Evolutionary conservation across 2,888 invertebrate genomes (phyloP).

Genomic region (Pediacus dermestoides): DNA sequence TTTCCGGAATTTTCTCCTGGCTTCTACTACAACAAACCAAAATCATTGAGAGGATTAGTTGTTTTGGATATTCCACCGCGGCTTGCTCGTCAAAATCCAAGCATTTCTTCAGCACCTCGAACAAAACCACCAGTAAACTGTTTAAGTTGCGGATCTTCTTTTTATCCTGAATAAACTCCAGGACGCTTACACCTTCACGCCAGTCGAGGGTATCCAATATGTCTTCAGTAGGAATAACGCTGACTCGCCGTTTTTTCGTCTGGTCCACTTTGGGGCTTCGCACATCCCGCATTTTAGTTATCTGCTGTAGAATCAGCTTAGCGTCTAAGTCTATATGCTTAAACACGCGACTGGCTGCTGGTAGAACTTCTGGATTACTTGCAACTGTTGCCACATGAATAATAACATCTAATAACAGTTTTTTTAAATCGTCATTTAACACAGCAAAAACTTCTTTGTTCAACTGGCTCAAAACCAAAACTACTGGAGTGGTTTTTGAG

Average conservation of each 20-base stretch:
- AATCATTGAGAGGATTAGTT: slow-evolving; percentile 74
- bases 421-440: slow-evolving; percentile 52
- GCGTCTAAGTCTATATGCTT: slow-evolving; percentile 66
- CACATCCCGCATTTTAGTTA: slow-evolving; percentile 59
- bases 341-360: slow-evolving; percentile 61
- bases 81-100: slow-evolving; percentile 77
- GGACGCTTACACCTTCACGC: slow-evolving; percentile 73
- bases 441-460: slow-evolving; percentile 55
- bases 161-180: slow-evolving; percentile 84
- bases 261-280: slow-evolving; percentile 48
- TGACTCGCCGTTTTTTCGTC: slow-evolving; percentile 46
- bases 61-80: slow-evolving; percentile 83
- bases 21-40: slow-evolving; percentile 65
- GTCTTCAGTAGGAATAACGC: slow-evolving; percentile 56
- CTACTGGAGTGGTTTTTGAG: slow-evolving; percentile 36
- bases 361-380: slow-evolving; percentile 58
- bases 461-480: slow-evolving; percentile 57
- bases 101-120: slow-evolving; percentile 75
- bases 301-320: slow-evolving; percentile 56
- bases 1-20: slow-evolving; percentile 51
- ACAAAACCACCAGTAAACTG: slow-evolving; percentile 68
- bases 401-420: slow-evolving; percentile 52
- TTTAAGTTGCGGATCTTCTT: slow-evolving; percentile 69
- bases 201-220: slow-evolving; percentile 66
- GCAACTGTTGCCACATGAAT: slow-evolving; percentile 57